Evolutionary conservation across 2,888 invertebrate species (phyloP).

Genomic region (Trissolcus brochymenae): DNA sequence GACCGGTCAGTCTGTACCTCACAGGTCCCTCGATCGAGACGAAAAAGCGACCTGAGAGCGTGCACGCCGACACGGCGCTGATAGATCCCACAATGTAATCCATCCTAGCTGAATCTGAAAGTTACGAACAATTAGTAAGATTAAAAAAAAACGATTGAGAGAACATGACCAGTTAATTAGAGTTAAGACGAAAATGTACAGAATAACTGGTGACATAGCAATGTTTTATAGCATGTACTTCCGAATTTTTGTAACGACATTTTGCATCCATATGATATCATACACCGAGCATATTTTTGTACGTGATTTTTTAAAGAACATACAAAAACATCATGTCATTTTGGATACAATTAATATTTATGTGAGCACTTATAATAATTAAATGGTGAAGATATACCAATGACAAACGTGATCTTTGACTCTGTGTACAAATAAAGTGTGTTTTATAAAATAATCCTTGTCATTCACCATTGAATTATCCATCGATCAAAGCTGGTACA

Average conservation of each 20-base stretch:
- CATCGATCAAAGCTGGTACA: neutral
- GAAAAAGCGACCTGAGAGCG: conserved; percentile 63
- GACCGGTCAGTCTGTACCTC: conserved; percentile 69
- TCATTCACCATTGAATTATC: conserved; percentile 31
- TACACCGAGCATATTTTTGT: conserved; percentile 32
- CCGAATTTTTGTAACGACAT: conserved; percentile 29
- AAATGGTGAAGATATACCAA: conserved; percentile 20
- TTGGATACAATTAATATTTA: conserved; percentile 17
- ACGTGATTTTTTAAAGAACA: conserved; percentile 17
- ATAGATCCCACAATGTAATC: conserved; percentile 60
- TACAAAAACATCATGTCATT: neutral
- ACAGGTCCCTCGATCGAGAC: conserved; percentile 60
- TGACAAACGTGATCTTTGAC: conserved; percentile 3
- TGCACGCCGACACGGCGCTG: conserved; percentile 65
- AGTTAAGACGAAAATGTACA: too few relatives aligned
- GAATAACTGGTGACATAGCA: conserved; percentile 2
- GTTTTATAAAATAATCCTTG: conserved; percentile 17
- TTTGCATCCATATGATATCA: conserved; percentile 34
- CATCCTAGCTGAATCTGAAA: neutral
- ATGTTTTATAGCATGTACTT: conserved; percentile 31
- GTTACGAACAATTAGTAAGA: too few relatives aligned
- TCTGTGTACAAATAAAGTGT: conserved; percentile 32
- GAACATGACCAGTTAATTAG: too few relatives aligned
- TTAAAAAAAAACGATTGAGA: neutral
- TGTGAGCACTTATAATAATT: conserved; percentile 24